Evolutionary conservation across 2,113 vertebrate species (phyloP).

Genomic region (Dicaeum eximium): DNA sequence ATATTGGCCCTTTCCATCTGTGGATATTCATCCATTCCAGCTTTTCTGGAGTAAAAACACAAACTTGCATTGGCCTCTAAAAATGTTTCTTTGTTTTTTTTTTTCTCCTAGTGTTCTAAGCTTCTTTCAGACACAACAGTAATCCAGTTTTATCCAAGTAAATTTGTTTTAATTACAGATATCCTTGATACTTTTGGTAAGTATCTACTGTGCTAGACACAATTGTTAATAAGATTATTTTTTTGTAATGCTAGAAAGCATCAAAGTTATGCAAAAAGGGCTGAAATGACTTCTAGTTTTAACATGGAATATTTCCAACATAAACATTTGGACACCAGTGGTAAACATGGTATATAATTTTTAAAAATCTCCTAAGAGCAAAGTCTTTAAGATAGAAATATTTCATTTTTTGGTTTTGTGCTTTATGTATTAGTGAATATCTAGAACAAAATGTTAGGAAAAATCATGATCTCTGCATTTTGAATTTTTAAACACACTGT

Average conservation of each 20-base stretch:
- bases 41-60: background rate
- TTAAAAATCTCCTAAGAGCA: background rate
- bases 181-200: slow-evolving; percentile 97
- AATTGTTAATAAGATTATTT: background rate
- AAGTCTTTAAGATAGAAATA: background rate
- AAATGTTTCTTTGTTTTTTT: background rate
- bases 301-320: background rate
- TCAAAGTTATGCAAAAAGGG: background rate
- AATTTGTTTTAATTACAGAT: slow-evolving; percentile 97
- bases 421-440: background rate
- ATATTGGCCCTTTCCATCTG: background rate
- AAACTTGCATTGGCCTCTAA: background rate
- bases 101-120: slow-evolving; percentile 88
- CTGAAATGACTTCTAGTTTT: background rate
- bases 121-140: slow-evolving; percentile 94
- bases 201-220: slow-evolving; percentile 7
- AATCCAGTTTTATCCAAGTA: slow-evolving; percentile 99
- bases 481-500: background rate
- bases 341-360: background rate
- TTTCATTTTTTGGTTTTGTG: background rate
- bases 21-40: background rate
- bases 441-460: background rate
- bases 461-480: background rate
- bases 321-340: background rate
- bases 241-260: background rate